These are phyloP conservation scores for Chymomyza caudatula DNA, from an alignment of 2,888 invertebrate species.

Conservation along the genomic window DNA sequence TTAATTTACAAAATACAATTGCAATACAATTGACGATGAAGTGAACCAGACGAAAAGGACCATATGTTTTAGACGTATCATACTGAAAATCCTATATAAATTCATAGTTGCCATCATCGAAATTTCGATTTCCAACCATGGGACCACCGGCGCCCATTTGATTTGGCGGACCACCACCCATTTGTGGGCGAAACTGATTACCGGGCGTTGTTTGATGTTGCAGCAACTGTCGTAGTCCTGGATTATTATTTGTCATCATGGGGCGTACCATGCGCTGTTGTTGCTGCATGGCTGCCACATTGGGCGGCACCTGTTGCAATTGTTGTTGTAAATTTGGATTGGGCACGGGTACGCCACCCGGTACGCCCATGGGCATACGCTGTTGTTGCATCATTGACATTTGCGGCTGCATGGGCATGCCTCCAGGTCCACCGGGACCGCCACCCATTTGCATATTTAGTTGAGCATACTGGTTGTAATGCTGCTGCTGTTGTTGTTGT, in stretches of 20 bases:
- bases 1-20: neutral
- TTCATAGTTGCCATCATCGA: conserved; percentile 75
- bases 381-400: conserved; percentile 58
- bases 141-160: conserved; percentile 67
- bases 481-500: conserved; percentile 51
- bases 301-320: conserved; percentile 82
- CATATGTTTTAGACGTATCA: neutral
- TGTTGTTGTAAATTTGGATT: conserved; percentile 70
- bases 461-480: conserved; percentile 82
- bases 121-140: conserved; percentile 73
- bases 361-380: conserved; percentile 67
- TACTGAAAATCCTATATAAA: conserved; percentile 65
- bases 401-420: conserved; percentile 66
- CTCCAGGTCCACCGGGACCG: conserved; percentile 52
- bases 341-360: conserved; percentile 47
- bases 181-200: conserved; percentile 77
- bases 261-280: conserved; percentile 84
- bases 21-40: neutral
- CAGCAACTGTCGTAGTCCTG: conserved; percentile 87
- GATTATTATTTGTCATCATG: conserved; percentile 87
- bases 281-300: conserved; percentile 81
- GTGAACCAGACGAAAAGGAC: neutral
- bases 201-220: conserved; percentile 80
- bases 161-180: conserved; percentile 65
- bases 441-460: conserved; percentile 77